These are phyloP conservation scores for Ploceus nigricollis DNA, from an alignment of 2,113 vertebrate species.

Conservation along the genomic window DNA sequence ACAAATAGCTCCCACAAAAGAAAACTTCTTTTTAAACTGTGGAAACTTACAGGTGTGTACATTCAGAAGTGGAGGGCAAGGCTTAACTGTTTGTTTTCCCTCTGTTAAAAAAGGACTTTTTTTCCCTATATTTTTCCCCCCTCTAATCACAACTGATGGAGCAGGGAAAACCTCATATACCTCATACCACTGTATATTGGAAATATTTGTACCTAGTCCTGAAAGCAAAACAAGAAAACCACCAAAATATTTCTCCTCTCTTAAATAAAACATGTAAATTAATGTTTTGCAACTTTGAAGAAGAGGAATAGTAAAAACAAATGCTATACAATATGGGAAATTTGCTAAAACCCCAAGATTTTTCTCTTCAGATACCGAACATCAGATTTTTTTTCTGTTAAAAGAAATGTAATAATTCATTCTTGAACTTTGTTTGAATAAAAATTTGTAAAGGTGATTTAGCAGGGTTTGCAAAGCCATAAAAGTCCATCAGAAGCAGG, in stretches of 20 bases:
- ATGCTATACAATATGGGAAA: not conserved
- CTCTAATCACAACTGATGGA: not conserved
- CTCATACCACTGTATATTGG: not conserved
- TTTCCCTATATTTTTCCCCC: accelerated
- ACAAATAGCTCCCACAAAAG: not conserved
- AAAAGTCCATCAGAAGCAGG: not conserved
- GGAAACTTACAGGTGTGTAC: not conserved
- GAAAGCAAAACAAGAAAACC: not conserved
- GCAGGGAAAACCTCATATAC: not conserved
- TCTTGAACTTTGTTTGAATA: not conserved
- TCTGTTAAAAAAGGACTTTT: not conserved
- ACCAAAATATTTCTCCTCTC: not conserved
- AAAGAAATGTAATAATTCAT: not conserved
- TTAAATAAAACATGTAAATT: not conserved
- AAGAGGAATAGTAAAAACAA: not conserved
- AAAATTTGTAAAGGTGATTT: not conserved
- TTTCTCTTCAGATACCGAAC: not conserved
- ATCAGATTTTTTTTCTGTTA: not conserved
- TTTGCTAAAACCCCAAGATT: not conserved
- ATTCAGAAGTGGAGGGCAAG: not conserved
- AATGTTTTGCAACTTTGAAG: not conserved
- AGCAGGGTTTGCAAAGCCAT: not conserved
- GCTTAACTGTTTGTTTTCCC: not conserved
- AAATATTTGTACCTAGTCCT: not conserved
- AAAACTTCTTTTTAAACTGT: not conserved